Conservation (phyloP, 2,113 vertebrate genomes). For the Sceloporus tristichus region DNA sequence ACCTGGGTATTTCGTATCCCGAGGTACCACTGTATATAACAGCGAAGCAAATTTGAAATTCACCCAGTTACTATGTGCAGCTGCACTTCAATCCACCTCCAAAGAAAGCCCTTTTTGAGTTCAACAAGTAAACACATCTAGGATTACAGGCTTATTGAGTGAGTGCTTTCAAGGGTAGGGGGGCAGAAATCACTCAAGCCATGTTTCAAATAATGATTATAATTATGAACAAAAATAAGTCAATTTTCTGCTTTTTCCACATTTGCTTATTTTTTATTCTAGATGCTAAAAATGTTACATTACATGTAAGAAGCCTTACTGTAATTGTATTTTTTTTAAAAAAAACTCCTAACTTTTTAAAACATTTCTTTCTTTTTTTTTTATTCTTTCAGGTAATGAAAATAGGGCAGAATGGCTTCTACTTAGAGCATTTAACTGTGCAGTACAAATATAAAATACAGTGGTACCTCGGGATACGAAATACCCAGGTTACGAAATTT, state of each 20-base stretch:
- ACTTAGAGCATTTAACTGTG: conserved; percentile 14
- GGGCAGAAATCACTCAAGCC: not conserved
- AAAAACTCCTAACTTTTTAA: conserved; percentile 33
- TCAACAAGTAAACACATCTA: not conserved
- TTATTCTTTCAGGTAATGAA: not conserved
- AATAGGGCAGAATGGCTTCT: not conserved
- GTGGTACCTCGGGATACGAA: too few species aligned
- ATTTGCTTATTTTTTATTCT: conserved; percentile 1
- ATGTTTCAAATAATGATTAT: not conserved
- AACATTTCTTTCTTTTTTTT: not conserved
- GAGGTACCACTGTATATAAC: too few species aligned
- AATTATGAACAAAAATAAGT: not conserved
- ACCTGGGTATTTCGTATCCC: too few species aligned
- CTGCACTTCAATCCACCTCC: not conserved
- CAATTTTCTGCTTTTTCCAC: not conserved
- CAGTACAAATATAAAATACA: conserved; percentile 13
- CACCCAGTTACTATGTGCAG: not conserved
- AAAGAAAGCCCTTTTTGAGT: not conserved
- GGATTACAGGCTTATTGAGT: not conserved
- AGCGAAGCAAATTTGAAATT: not conserved
- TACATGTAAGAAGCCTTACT: conserved; percentile 11
- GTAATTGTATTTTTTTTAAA: conserved; percentile 9
- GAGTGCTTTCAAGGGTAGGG: not conserved
- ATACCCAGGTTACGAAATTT: too few species aligned
- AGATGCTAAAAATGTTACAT: not conserved